phyloP scores from a whole-genome alignment of 2,888 invertebrate genomes.

The Acheta domesticus region DNA sequence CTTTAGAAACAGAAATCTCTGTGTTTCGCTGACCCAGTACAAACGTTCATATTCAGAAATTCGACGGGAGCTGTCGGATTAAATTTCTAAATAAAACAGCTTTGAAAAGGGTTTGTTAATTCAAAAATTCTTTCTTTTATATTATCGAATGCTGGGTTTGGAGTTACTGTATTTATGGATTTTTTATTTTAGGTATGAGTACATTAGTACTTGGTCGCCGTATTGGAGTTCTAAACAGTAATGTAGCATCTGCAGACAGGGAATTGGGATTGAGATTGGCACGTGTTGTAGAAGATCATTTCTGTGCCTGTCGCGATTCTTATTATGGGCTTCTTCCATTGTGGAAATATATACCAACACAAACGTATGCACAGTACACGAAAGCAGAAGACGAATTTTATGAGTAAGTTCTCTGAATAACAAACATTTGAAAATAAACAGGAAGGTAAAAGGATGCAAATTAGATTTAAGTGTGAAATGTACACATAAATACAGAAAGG shows the following conservation, averaged over 20 bases:
- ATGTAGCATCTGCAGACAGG: slow-evolving; percentile 52
- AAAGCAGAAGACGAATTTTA: slow-evolving; percentile 77
- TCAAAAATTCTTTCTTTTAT: too few relatives aligned
- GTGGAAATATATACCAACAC: slow-evolving; percentile 76
- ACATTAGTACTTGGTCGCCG: slow-evolving; percentile 73
- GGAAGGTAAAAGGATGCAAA: too few relatives aligned
- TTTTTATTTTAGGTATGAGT: slow-evolving; percentile 60
- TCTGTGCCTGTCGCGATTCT: slow-evolving; percentile 74
- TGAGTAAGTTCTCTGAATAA: slow-evolving; percentile 55
- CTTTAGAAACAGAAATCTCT: too few relatives aligned
- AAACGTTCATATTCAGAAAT: too few relatives aligned
- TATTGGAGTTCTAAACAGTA: slow-evolving; percentile 65
- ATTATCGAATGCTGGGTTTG: too few relatives aligned
- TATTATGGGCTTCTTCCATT: slow-evolving; percentile 71
- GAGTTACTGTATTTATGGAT: too few relatives aligned
- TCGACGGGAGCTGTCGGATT: too few relatives aligned
- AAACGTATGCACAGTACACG: slow-evolving; percentile 66
- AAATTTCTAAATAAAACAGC: too few relatives aligned
- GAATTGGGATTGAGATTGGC: slow-evolving; percentile 31
- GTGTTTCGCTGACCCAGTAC: too few relatives aligned
- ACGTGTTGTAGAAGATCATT: slow-evolving; percentile 68
- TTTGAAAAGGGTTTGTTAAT: too few relatives aligned
- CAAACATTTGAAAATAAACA: neutral
- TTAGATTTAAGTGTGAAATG: too few relatives aligned
- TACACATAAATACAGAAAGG: too few relatives aligned